Conservation (phyloP, 2,113 vertebrate genomes). For the Tinamus guttatus region DNA sequence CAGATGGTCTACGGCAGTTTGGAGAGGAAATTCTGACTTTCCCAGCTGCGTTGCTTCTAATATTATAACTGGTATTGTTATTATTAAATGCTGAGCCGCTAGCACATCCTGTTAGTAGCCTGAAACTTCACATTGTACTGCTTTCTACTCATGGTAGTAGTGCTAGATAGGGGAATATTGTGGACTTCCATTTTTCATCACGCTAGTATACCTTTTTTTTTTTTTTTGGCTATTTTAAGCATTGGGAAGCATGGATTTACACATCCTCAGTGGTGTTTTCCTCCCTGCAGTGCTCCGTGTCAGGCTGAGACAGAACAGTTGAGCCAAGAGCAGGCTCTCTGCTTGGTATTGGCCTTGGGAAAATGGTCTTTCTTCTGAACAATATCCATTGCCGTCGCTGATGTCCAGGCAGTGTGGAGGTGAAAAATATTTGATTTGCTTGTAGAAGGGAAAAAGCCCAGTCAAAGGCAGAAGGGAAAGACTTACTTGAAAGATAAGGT, state of each 20-base stretch:
- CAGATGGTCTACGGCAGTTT: slow-evolving; percentile 13
- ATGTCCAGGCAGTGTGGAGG: not conserved
- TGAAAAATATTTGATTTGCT: not conserved
- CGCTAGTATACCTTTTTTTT: not conserved
- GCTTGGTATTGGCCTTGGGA: not conserved
- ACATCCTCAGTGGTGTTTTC: not conserved
- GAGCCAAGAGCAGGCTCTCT: not conserved
- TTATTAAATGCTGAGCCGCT: slow-evolving; percentile 16
- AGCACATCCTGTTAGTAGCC: not conserved
- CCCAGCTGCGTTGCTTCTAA: slow-evolving; percentile 18
- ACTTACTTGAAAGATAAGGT: not conserved
- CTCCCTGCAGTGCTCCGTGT: not conserved
- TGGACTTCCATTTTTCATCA: not conserved
- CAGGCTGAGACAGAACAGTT: not conserved
- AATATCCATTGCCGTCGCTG: not conserved
- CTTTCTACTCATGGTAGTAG: not conserved
- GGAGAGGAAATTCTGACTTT: not conserved
- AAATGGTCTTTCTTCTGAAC: not conserved
- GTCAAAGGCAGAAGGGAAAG: not conserved
- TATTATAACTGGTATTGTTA: slow-evolving; percentile 8
- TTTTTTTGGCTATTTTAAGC: not conserved
- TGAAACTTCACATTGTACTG: not conserved
- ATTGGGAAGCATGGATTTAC: too few species aligned
- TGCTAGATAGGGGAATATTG: not conserved
- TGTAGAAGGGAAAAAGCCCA: not conserved